Percentiles rank a stretch among this genome's conserved stretches.
Evolutionary conservation across 2,888 invertebrate species (phyloP).

Genomic region (Pomacea canaliculata): DNA sequence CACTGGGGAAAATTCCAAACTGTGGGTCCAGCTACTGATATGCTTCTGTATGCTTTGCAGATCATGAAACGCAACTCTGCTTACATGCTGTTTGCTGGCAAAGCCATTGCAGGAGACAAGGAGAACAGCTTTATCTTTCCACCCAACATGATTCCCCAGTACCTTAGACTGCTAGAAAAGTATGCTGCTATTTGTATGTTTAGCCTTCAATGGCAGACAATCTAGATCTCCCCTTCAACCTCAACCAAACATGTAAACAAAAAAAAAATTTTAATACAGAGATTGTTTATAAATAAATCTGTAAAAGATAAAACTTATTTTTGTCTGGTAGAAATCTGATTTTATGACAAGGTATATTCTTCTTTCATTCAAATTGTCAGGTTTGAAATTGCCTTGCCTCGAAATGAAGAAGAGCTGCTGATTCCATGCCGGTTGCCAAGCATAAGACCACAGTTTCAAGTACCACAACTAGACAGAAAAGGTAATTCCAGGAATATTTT

Average conservation of each 20-base stretch:
- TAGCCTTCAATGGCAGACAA: not conserved
- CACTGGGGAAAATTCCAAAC: too few relatives aligned
- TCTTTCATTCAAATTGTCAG: slow-evolving; percentile 34
- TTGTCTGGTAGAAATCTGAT: too few relatives aligned
- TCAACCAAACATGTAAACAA: too few relatives aligned
- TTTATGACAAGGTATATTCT: too few relatives aligned
- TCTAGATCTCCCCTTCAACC: too few relatives aligned
- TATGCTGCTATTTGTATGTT: slow-evolving; percentile 33
- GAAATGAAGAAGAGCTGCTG: slow-evolving; percentile 60
- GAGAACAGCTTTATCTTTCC: slow-evolving; percentile 52
- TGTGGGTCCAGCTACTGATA: too few relatives aligned
- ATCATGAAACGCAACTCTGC: slow-evolving; percentile 55
- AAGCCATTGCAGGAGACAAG: slow-evolving; percentile 43
- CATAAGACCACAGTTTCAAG: slow-evolving; percentile 42
- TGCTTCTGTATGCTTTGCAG: slow-evolving; percentile 36
- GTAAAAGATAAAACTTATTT: too few relatives aligned
- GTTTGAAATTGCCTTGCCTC: slow-evolving; percentile 65
- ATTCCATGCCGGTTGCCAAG: slow-evolving; percentile 61
- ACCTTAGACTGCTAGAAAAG: slow-evolving; percentile 64
- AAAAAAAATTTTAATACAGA: too few relatives aligned
- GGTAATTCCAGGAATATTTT: slow-evolving; percentile 14
- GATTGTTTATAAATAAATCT: too few relatives aligned
- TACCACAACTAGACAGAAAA: slow-evolving; percentile 31
- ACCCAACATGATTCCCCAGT: slow-evolving; percentile 59
- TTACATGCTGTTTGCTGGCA: slow-evolving; percentile 57